Evolutionary conservation across 2,888 invertebrate genomes (phyloP), one percentile per base, ranked within the genome.

Genomic region (Diaperis boleti): DNA sequence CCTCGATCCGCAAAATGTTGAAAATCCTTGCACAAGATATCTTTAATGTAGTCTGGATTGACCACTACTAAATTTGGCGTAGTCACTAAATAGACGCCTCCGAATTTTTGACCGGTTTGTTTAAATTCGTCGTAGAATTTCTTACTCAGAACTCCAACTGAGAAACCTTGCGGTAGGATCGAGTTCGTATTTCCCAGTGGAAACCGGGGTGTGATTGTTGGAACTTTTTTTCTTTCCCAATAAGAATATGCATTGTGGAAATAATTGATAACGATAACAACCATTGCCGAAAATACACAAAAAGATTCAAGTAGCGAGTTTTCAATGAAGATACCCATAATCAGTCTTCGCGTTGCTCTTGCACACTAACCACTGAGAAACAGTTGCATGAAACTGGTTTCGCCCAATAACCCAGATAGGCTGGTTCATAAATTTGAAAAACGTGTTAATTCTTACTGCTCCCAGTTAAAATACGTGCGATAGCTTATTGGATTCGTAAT

Each of bases 21-120:
- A 55, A 78, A 79, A 56, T 78, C 78, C 49, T 69, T 74, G 3
- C 70, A 68, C 14, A 78, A 31, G 8, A 78, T 65, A 14, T 67
- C 62, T 55, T 70, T 72, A 11, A 76, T 68, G 11, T 73, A 54
- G 2, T 73, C 71, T 3, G 75, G 74, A 59, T 77, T 74, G 1
- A 73, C 18, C 1, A 77, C 13, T 1, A 78, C 56, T n/a, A 78
- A 42, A 7, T 64, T 45, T 1, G 77, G 77, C 8, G 68, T 52
- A 8, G 45, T 47, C 1, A 55, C 18, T 6, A 62, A 39, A 15
- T 65, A 66, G 11, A 66, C 55, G 4, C 66, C 66, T 2, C 63
- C 66, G 44, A 64, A 62, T 44, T 56, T 54, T 18, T 31, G 7
- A 1, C 61, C 57, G 2, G 17, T 11, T 17, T 14, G n/a, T 56